These are phyloP conservation scores for Eupithecia tripunctaria DNA, from an alignment of 2,888 invertebrate genomes.

Conservation along the genomic window DNA sequence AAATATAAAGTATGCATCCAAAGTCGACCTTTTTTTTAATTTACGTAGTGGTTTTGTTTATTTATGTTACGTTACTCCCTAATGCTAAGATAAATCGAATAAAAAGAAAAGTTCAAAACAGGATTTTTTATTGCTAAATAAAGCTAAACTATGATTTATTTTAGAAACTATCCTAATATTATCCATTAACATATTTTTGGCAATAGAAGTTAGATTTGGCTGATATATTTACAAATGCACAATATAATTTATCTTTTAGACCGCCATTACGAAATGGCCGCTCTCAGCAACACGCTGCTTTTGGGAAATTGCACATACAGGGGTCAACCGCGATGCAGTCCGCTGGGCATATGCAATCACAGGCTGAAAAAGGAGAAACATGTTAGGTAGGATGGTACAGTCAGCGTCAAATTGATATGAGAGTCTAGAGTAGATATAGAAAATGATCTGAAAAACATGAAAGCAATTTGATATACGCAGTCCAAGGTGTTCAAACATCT, in stretches of 20 bases:
- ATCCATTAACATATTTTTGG: constrained; percentile 32
- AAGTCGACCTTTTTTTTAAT: constrained; percentile 26
- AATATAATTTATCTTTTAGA: constrained; percentile 51
- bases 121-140: constrained; percentile 4
- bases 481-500: too few relatives aligned
- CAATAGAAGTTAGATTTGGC: constrained; percentile 21
- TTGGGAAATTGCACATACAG: constrained; percentile 74
- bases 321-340: constrained; percentile 76
- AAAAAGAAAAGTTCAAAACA: neutral
- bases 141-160: neutral
- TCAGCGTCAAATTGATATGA: too few relatives aligned
- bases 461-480: too few relatives aligned
- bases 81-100: constrained; percentile 3
- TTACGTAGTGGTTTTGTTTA: neutral
- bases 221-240: constrained; percentile 9
- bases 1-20: constrained; percentile 35
- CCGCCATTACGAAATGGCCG: constrained; percentile 51
- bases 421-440: too few relatives aligned
- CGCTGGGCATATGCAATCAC: constrained; percentile 71
- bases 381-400: too few relatives aligned
- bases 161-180: constrained; percentile 27
- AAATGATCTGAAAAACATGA: too few relatives aligned
- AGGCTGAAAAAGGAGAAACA: constrained; percentile 61
- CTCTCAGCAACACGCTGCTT: constrained; percentile 69
- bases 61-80: neutral